phyloP scores from a whole-genome alignment of 2,797 vertebrate species.

The Euthynnus affinis region DNA sequence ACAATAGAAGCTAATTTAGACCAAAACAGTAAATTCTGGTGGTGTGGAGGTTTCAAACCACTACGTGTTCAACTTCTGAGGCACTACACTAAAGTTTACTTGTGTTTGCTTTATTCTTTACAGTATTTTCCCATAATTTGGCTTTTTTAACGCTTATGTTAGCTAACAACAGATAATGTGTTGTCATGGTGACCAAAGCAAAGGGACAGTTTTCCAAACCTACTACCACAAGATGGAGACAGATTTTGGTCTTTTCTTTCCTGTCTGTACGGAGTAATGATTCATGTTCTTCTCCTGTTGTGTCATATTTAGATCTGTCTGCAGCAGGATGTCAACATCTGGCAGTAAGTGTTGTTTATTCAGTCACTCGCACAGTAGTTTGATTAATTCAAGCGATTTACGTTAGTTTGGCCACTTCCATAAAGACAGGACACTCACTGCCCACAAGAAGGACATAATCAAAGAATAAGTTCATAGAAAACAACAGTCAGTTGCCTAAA shows the following conservation, averaged over 20 bases:
- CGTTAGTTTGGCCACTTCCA: not conserved
- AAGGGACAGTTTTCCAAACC: slow-evolving; percentile 62
- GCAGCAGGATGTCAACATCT: slow-evolving; percentile 82
- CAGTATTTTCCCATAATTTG: not conserved
- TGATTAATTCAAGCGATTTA: too few species aligned
- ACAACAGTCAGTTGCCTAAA: too few species aligned
- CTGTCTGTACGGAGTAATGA: not conserved
- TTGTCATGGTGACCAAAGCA: slow-evolving; percentile 81
- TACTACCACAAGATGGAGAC: slow-evolving; percentile 80
- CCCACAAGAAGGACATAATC: not conserved
- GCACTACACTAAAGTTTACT: fast-evolving
- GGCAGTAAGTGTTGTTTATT: slow-evolving; percentile 74
- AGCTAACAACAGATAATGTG: slow-evolving; percentile 71
- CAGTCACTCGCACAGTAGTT: not conserved
- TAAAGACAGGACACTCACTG: not conserved
- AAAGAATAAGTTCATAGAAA: too few species aligned
- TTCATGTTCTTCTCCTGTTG: slow-evolving; percentile 10
- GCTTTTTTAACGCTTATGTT: slow-evolving; percentile 32
- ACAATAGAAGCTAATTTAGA: slow-evolving; percentile 29
- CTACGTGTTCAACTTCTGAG: not conserved
- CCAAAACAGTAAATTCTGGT: not conserved
- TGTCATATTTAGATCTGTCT: slow-evolving; percentile 77
- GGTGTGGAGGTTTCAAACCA: not conserved
- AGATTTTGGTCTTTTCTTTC: slow-evolving; percentile 53
- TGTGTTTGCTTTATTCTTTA: not conserved